phyloP scores from a whole-genome alignment of 1,140 invertebrate genomes.

The Atta texana region DNA sequence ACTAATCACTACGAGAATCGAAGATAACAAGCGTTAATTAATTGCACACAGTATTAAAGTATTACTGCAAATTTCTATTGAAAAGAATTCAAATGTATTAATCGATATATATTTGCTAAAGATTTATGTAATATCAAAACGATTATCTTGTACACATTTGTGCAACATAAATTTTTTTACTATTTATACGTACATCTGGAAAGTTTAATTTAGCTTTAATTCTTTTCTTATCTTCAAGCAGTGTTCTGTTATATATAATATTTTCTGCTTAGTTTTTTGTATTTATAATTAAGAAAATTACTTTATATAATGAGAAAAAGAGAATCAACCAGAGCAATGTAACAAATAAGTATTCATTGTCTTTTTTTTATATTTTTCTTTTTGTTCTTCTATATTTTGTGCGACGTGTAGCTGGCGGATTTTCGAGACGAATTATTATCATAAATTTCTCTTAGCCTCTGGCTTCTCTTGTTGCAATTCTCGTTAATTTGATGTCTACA shows the following conservation, averaged over 20 bases:
- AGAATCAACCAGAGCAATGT: not conserved
- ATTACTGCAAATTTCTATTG: not conserved
- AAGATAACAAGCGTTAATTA: constrained; percentile 30
- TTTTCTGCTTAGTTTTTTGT: constrained; percentile 10
- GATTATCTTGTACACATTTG: not conserved
- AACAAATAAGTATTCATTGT: not conserved
- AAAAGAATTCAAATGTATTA: not conserved
- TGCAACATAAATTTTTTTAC: not conserved
- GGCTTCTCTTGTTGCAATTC: not conserved
- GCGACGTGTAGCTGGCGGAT: not conserved
- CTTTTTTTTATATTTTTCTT: not conserved
- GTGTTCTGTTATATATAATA: not conserved
- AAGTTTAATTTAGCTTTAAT: constrained; percentile 16
- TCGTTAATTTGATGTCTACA: constrained; percentile 31
- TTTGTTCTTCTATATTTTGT: not conserved
- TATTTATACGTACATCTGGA: not conserved
- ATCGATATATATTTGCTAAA: not conserved
- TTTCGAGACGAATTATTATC: constrained; percentile 29
- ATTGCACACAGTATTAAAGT: not conserved
- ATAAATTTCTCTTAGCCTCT: constrained; percentile 1
- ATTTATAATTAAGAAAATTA: not conserved
- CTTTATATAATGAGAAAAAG: not conserved
- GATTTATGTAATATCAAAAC: not conserved
- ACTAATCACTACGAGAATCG: constrained; percentile 14
- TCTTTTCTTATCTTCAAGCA: not conserved